Base-by-base conservation (phyloP, 2,113 vertebrate genomes). In the Gnathonemus echidnorhynchus region DNA sequence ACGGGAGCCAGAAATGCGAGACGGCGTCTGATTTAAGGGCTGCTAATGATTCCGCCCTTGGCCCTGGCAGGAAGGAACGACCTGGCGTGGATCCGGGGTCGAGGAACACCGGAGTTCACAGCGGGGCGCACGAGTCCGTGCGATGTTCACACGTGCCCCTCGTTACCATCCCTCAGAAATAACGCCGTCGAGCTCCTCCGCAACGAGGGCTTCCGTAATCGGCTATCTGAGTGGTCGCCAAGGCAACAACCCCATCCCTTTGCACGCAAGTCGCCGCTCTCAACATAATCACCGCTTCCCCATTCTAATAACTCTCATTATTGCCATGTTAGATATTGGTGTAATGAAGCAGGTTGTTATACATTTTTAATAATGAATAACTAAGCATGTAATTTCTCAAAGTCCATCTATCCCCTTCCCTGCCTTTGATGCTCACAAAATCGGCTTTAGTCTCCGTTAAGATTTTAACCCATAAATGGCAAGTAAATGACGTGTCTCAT, bases 351-450 rank as follows among this genome's bases (percentile, higher is more conserved):
- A 86, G 87, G 90, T 87, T 42, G 87, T 88, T 87, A 88, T 90
- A 19, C 90, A 90, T 90, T 90, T 90, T 90, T 90, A 90, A 90
- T 85, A 66, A 62, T 4, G 77, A 80, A 84, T 62, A 88, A 88
- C 52, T 58, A 88, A 88, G 58, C 35, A 66, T 84, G 74, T 15
- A 42, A 88, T 90, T 49, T 89, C 74, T 84, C 87, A 66, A 80
- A 53, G 70, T 45, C 39, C 17, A 17, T 39, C 84, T 66, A 27
- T 19, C 45, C 84, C 58, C 58, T 56, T 48, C 31, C 35, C 24
- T 5, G 74, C 31, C 87, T 77, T 90, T 88, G 50, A 90, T 84
- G 86, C 31, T 35, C 19, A 74, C 42, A 88, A 19, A 19, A 8
- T 46, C n/a, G 5, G 13, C 48, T 74, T 48, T 5, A 5, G 42